Evolutionary conservation across 1,140 invertebrate genomes (phyloP).

Genomic region (Palaemon carinicauda): DNA sequence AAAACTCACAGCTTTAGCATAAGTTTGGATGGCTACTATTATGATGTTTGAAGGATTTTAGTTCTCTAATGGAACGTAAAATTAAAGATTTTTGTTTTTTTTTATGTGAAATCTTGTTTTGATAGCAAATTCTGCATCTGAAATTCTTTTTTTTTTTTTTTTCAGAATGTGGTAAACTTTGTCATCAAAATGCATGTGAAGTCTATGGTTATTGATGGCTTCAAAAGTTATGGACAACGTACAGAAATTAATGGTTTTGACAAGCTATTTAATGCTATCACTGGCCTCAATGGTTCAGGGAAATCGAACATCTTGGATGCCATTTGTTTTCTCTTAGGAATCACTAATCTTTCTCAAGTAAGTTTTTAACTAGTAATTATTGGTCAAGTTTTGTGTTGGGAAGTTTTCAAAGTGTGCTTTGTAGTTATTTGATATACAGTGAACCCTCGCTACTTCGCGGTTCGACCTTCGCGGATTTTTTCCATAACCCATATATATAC

Average conservation of each 20-base stretch:
- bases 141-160: background rate
- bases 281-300: conserved; percentile 96
- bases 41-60: background rate
- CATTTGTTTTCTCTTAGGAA: conserved; percentile 97
- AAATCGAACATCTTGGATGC: conserved; percentile 99
- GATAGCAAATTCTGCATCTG: no score
- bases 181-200: conserved; percentile 87
- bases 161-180: background rate
- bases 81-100: no score
- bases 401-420: background rate
- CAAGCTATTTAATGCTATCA: conserved; percentile 96
- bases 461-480: no score
- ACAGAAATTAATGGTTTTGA: conserved; percentile 96
- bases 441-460: no score
- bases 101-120: no score
- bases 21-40: no score
- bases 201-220: conserved; percentile 93
- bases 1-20: no score
- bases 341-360: conserved; percentile 92
- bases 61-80: background rate
- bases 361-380: conserved; percentile 59
- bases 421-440: no score
- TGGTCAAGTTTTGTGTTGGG: background rate
- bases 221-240: conserved; percentile 96
- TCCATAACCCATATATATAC: no score